Percentiles rank a stretch among this genome's conserved stretches.
Conservation (phyloP, 1,140 invertebrate genomes). For the Aricia agestis region DNA sequence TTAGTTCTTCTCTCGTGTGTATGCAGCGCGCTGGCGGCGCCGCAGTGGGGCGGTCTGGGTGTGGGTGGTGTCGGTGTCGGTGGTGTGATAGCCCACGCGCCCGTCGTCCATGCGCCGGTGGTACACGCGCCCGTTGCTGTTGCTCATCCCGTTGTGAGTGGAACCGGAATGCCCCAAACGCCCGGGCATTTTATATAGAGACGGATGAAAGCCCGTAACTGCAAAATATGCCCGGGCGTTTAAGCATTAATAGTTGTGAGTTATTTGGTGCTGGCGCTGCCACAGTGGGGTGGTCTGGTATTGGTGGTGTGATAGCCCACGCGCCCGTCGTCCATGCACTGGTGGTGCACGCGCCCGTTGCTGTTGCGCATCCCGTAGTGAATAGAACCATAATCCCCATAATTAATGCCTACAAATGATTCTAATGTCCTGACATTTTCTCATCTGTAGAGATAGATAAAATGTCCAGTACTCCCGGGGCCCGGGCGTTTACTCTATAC, state of each 20-base stretch:
- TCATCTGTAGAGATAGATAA: no score
- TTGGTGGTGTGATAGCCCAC: conserved; percentile 26
- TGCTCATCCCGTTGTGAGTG: conserved; percentile 49
- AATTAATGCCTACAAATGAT: no score
- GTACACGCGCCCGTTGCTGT: conserved; percentile 36
- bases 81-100: conserved; percentile 25
- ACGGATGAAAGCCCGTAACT: no score
- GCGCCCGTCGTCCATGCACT: conserved; percentile 39
- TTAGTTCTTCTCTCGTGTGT: conserved; percentile 42
- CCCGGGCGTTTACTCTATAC: no score
- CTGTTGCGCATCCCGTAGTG: conserved; percentile 30
- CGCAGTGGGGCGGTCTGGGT: conserved; percentile 31
- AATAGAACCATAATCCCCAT: no score
- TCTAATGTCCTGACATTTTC: no score
- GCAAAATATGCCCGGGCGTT: no score
- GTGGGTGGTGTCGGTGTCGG: conserved; percentile 26
- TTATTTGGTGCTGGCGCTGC: conserved; percentile 32
- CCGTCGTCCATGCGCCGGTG: conserved; percentile 41
- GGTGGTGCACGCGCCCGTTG: conserved; percentile 35
- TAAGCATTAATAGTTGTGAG: no score
- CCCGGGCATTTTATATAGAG: no score
- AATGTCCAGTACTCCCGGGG: no score
- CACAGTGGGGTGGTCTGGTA: conserved; percentile 26
- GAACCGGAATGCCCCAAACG: not conserved
- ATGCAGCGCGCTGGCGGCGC: conserved; percentile 38